Evolutionary conservation across 2,888 invertebrate species (phyloP).

Genomic region (Cistogaster globosa): DNA sequence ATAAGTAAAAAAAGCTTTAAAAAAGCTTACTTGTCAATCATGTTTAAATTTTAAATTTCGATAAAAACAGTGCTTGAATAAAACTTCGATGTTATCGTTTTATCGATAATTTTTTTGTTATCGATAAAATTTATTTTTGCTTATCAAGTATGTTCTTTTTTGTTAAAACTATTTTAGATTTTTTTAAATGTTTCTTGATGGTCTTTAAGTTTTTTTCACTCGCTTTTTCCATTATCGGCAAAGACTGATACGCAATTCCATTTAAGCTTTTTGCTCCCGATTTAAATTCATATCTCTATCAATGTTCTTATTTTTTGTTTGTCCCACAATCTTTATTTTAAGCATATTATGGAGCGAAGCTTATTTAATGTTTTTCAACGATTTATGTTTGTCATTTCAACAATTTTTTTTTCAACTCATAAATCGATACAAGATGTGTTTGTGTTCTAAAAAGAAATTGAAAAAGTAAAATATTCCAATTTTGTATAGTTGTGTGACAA

Average conservation of each 20-base stretch:
- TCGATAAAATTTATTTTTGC: no score
- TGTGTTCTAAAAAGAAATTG: not conserved
- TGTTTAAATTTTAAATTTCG: no score
- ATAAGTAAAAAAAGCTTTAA: no score
- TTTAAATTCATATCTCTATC: conserved; percentile 39
- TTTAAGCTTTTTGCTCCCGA: conserved; percentile 45
- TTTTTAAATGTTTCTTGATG: not conserved
- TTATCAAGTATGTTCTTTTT: no score
- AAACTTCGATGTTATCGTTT: no score
- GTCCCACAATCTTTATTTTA: not conserved
- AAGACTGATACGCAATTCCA: conserved; percentile 32
- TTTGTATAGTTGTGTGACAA: conserved; percentile 33
- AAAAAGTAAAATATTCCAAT: conserved; percentile 1
- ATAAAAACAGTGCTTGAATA: no score
- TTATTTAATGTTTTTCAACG: conserved; percentile 45
- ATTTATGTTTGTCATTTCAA: conserved; percentile 58
- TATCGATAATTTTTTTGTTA: no score
- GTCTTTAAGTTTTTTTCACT: not conserved
- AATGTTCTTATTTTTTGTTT: not conserved
- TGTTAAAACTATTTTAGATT: not conserved
- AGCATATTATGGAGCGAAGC: conserved; percentile 12
- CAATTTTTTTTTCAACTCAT: conserved; percentile 1
- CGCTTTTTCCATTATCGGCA: not conserved
- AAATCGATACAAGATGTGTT: not conserved
- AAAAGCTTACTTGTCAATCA: no score